Evolutionary conservation across 2,888 invertebrate genomes (phyloP).

Genomic region (Catocala nupta): DNA sequence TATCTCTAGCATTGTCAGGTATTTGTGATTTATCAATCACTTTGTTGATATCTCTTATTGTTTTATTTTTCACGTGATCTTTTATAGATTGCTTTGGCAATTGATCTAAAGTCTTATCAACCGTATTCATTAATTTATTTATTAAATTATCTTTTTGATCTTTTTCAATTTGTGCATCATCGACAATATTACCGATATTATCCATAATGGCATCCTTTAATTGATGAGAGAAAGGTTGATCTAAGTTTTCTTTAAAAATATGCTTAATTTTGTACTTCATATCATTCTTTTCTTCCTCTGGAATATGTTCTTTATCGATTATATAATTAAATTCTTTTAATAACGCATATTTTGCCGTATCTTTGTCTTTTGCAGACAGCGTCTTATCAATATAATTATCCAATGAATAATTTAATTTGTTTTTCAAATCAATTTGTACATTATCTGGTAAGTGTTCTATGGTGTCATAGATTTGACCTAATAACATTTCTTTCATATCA

Average conservation of each 20-base stretch:
- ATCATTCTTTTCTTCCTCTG: slow-evolving; percentile 10
- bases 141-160: slow-evolving; percentile 5
- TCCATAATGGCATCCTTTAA: slow-evolving; percentile 15
- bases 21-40: slow-evolving; percentile 5
- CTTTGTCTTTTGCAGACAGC: slow-evolving; percentile 13
- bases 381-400: slow-evolving; percentile 31
- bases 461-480: slow-evolving; percentile 9
- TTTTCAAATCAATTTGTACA: slow-evolving; percentile 27
- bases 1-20: slow-evolving; percentile 6
- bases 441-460: slow-evolving; percentile 12
- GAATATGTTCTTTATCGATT: slow-evolving; percentile 11
- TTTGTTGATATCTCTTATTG: background rate
- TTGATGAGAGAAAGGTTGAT: slow-evolving; percentile 14
- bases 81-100: slow-evolving; percentile 6
- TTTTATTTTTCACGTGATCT: slow-evolving; percentile 7
- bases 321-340: slow-evolving; percentile 15
- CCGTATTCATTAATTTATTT: slow-evolving; percentile 9
- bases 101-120: slow-evolving; percentile 1
- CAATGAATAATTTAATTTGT: slow-evolving; percentile 30
- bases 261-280: slow-evolving; percentile 9
- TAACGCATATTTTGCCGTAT: slow-evolving; percentile 16
- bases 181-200: slow-evolving; percentile 13
- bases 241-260: slow-evolving; percentile 16
- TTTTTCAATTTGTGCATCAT: slow-evolving; percentile 1
- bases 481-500: slow-evolving; percentile 10